Base-by-base conservation (phyloP, 2,888 invertebrate genomes). In the Hedychridium roseum region DNA sequence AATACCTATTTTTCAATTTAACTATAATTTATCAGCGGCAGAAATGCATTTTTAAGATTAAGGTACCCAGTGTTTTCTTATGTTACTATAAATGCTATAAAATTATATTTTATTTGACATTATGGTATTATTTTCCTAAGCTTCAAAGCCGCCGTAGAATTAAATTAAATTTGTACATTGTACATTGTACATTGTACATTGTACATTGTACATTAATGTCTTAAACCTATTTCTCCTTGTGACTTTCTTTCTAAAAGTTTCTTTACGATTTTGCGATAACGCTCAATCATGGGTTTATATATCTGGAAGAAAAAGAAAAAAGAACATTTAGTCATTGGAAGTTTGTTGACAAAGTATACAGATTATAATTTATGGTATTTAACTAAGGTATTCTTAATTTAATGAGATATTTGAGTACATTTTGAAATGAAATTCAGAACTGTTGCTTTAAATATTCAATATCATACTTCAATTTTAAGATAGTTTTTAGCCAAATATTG, bases 231-330 rank as follows among this genome's bases (percentile, higher is more conserved):
- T 23, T 9, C 23, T 23, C 23, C 9, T 5, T 23, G 5, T 23
- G 23, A 6, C 23, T 9, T 23, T 23, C 23, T 9, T 23, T 6
- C 23, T 23, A 6, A 9, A 23, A 64, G 47, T 14, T 51, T 32
- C n/a, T 57, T 42, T 20, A 64, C 15, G 2, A 65, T 49, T 50
- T 80, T 82, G 18, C 86, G 81, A 79, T 90, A 92, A 46, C 90
- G 82, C 1, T 80, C 74, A 14, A 90, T 72, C 90, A 92, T 89
- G 0, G 89, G 88, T 28, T 80, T 81, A 77, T 92, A 92, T 59
- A 91, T 87, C 64, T 84, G 79, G 35, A 67, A 76, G 47, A 9
- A 43, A 41, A 27, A 4, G 49, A 32, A 43, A 28, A 32, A 44
- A 43, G 18, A 17, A 46, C 44, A 38, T 21, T 15, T 18, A 5